Evolutionary conservation across 2,113 vertebrate genomes (phyloP).

Genomic region (Hippotragus niger): DNA sequence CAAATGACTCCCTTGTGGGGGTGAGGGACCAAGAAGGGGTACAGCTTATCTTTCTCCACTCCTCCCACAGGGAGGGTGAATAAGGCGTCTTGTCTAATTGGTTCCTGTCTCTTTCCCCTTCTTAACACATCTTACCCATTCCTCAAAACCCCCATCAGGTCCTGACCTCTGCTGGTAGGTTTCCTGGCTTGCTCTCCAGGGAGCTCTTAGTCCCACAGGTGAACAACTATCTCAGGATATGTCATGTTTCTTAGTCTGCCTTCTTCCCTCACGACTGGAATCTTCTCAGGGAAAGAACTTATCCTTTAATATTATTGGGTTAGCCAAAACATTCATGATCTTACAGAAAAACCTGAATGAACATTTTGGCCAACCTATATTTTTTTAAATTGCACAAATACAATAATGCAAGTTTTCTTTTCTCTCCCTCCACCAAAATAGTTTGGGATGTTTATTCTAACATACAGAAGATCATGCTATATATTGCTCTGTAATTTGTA

Average conservation of each 20-base stretch:
- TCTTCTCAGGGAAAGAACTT: neutral
- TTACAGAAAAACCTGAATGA: neutral
- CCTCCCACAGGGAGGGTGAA: neutral
- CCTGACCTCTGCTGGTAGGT: neutral
- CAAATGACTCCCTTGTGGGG: accelerated
- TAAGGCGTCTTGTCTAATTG: neutral
- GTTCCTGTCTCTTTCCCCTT: neutral
- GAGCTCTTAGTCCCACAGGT: too few relatives aligned
- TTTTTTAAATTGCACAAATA: neutral
- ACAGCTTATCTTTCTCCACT: neutral
- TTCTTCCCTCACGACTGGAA: neutral
- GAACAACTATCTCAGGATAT: neutral
- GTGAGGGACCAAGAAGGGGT: neutral
- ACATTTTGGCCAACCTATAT: neutral
- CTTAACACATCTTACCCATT: neutral
- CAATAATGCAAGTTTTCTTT: neutral
- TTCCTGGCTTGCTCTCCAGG: neutral
- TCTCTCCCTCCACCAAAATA: neutral
- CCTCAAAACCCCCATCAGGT: neutral
- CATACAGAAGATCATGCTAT: too few relatives aligned
- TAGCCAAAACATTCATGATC: neutral
- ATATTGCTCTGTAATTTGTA: neutral
- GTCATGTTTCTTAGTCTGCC: neutral
- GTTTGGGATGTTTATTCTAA: neutral
- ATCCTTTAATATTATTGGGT: neutral